phyloP scores from a whole-genome alignment of 2,797 vertebrate species.

The Cottoperca gobio region DNA sequence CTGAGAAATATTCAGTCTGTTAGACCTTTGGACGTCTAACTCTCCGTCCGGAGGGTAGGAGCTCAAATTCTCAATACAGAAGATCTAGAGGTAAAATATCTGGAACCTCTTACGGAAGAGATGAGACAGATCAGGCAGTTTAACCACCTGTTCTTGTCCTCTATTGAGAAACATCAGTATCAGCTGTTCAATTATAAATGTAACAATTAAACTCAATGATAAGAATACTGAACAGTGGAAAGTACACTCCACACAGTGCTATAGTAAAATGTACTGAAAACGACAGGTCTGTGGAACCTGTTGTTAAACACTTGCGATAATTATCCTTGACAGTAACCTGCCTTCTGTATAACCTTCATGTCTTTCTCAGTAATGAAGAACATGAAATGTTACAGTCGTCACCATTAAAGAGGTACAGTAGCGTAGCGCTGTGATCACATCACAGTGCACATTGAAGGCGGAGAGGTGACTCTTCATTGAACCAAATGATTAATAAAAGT shows the following conservation, averaged over 20 bases:
- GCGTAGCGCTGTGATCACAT: neutral
- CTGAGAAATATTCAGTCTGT: too few relatives aligned
- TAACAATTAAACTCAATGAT: neutral
- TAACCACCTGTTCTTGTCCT: too few relatives aligned
- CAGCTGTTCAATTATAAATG: neutral
- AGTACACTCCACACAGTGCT: neutral
- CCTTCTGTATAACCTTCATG: slow-evolving; percentile 8
- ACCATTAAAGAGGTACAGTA: neutral
- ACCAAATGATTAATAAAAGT: neutral
- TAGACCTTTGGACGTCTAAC: too few relatives aligned
- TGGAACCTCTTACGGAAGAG: too few relatives aligned
- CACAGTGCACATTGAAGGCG: neutral
- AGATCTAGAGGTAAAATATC: too few relatives aligned
- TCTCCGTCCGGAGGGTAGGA: too few relatives aligned
- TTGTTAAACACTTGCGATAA: slow-evolving; percentile 15
- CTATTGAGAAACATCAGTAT: neutral
- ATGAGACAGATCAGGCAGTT: too few relatives aligned
- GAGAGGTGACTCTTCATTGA: neutral
- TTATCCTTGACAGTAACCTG: slow-evolving; percentile 28
- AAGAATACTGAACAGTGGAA: neutral
- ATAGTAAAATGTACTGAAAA: neutral
- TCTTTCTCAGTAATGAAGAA: slow-evolving; percentile 34
- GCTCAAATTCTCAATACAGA: too few relatives aligned
- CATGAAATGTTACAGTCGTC: neutral
- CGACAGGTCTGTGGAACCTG: slow-evolving; percentile 21